These are phyloP conservation scores for Trypoxylon attenuatum DNA, from an alignment of 2,888 invertebrate genomes.

Conservation along the genomic window DNA sequence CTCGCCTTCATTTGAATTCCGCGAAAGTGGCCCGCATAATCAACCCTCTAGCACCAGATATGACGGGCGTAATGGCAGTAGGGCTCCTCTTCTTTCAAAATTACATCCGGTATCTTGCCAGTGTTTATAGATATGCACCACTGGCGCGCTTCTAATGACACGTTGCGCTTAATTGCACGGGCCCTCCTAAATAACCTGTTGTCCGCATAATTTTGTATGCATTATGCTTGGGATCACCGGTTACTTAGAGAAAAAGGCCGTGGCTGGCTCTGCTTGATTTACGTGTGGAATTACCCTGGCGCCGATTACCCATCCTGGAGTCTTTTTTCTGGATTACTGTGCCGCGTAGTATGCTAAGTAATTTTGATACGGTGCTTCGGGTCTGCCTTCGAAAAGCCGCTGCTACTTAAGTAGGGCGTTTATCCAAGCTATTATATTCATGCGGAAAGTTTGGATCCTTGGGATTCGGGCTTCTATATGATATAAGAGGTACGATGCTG, in stretches of 20 bases:
- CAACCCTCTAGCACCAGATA: slow-evolving; percentile 19
- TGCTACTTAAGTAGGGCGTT: too few relatives aligned
- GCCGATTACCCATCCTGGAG: too few relatives aligned
- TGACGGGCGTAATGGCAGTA: slow-evolving; percentile 11
- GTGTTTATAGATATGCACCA: slow-evolving; percentile 22
- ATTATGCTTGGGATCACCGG: slow-evolving; percentile 9
- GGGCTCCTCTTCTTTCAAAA: slow-evolving; percentile 31
- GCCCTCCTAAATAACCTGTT: slow-evolving; percentile 30
- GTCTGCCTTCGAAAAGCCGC: too few relatives aligned
- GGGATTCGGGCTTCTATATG: too few relatives aligned
- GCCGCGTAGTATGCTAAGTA: too few relatives aligned
- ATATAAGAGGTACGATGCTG: too few relatives aligned
- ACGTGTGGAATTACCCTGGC: background rate
- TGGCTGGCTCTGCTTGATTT: background rate
- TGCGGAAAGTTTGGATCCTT: too few relatives aligned
- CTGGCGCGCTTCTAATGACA: slow-evolving; percentile 24
- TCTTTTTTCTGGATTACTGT: too few relatives aligned
- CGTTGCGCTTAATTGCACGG: slow-evolving; percentile 24
- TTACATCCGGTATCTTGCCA: slow-evolving; percentile 30
- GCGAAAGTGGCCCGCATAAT: slow-evolving; percentile 25
- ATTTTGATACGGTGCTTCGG: too few relatives aligned
- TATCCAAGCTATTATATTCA: too few relatives aligned
- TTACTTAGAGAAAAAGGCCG: background rate
- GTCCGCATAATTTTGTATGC: slow-evolving; percentile 34
- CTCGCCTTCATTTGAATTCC: slow-evolving; percentile 35